Evolutionary conservation across 2,888 invertebrate genomes (phyloP), one percentile per base, ranked within the genome.

Genomic region (Cantharis rufa): DNA sequence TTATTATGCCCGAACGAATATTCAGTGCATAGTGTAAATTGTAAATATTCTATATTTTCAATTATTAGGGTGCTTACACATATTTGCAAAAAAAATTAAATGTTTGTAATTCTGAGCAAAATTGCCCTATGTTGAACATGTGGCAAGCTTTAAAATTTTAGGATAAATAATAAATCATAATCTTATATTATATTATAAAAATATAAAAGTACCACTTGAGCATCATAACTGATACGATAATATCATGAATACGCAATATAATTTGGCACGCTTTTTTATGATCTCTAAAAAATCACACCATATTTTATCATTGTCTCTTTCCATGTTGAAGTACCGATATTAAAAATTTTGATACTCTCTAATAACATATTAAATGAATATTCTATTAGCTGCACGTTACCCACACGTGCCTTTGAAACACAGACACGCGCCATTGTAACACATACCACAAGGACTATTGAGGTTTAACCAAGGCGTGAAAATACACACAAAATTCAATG

Each of bases 391-490:
- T 4, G 24, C 64, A 18, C 13, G 21, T 66, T 64, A 64, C 64
- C 64, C 10, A 18, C 64, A 66, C 64, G 64, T 66, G 64, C 21
- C 21, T 21, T 21, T 21, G n/a, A 9, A 66, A 66, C 21, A 66
- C 9, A 10, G 21, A 66, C 64, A 66, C 64, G 64, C 64, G 64
- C 13, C 24, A n/a, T 66, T 66, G 64, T 66, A 66, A 66, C 24
- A 13, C 64, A 66, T 66, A 21, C 64, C 21, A 66, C n/a, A 16
- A 66, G 21, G 64, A 21, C 64, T 24, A 7, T 66, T 66, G n/a
- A 66, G 64, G 64, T 16, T 64, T 64, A 64, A 64, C 64, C 64
- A 16, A 64, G 64, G 64, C 64, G 64, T 66, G 64, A 66, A 66
- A 66, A 66, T 66, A 66, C 64, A 66, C n/a, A 48, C n/a, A 48